Conservation (phyloP, 2,797 vertebrate genomes). For the Diceros bicornis region DNA sequence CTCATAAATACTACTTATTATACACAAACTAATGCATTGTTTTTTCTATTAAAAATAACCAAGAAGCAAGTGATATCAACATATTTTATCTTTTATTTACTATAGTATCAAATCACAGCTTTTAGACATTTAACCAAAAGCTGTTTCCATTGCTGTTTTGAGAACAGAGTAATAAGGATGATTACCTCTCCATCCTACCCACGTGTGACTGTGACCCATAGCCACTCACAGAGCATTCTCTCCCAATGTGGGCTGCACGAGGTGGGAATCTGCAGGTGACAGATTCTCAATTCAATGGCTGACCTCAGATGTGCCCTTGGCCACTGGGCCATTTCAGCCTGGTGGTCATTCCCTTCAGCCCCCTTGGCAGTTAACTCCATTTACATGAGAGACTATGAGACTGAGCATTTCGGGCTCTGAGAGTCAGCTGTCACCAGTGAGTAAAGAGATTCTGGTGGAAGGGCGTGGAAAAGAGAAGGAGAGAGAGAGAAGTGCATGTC, state of each 20-base stretch:
- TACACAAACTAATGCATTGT: not conserved
- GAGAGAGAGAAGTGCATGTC: not conserved
- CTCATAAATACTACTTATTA: conserved; percentile 11
- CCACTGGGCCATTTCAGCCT: not conserved
- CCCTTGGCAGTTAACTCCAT: not conserved
- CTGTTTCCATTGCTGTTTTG: not conserved
- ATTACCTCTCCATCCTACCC: not conserved
- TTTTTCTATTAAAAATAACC: conserved; percentile 30
- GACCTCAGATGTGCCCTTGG: not conserved
- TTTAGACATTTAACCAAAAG: conserved; percentile 41
- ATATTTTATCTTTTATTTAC: not conserved
- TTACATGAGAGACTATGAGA: not conserved
- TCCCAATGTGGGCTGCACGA: not conserved
- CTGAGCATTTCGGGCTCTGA: not conserved
- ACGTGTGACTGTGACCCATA: not conserved
- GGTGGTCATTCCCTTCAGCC: not conserved
- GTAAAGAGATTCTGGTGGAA: not conserved
- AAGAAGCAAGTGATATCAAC: not conserved
- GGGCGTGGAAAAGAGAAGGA: not conserved
- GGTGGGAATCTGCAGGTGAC: not conserved
- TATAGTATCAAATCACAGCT: not conserved
- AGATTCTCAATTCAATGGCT: not conserved
- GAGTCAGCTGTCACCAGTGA: not conserved
- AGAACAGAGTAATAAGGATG: not conserved
- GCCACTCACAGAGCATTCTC: not conserved